Base-by-base conservation (phyloP, 2,797 vertebrate species). In the Petrocephalus schoutedeni region DNA sequence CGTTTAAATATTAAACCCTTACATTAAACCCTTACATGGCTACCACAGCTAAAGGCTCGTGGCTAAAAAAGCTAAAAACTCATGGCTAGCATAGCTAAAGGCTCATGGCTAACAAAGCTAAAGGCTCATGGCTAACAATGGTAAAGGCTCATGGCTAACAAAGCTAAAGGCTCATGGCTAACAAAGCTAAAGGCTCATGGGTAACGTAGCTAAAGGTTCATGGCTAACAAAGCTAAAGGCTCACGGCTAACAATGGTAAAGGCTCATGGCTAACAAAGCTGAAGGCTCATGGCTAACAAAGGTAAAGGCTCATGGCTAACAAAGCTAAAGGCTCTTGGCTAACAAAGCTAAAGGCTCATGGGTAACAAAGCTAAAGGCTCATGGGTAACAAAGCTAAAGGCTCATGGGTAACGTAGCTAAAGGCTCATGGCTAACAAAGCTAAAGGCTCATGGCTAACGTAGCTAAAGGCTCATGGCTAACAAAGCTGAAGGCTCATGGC, bases 1-100 rank as follows among this genome's bases (percentile, higher is more conserved):
- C 77, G 59, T 88, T 86, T 88, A 87, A 89, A 87, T 87, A 87
- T 77, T 57, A 88, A 88, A 89, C 80, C 16, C 56, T 86, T 41
- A 19, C 58, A 51, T 56, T 57, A 88, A 88, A 89, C 80, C 16
- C 56, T 86, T 41, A 19, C 58, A 51, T 56, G 45, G 54, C 82
- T 87, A 89, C 57, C 82, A 89, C 84, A 64, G n/a, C 28, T 3
- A 7, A 58, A n/a, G 45, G 21, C 0, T 61, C n/a, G 23, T 61
- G 59, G 21, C 58, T 61, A 61, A 0, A n/a, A 23, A 61, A 61
- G 7, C 58, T 9, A 64, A 28, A 28, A 21, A 2, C 21, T 64
- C 61, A 64, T 28, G 9, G 61, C 61, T 64, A 64, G 1, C 23
- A 67, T 28, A 67, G n/a, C 3, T 64, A 64, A 64, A 64, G 2